Percentiles rank a stretch among this genome's conserved stretches.
Conservation (phyloP, 2,113 vertebrate genomes). For the Argyrosomus japonicus region DNA sequence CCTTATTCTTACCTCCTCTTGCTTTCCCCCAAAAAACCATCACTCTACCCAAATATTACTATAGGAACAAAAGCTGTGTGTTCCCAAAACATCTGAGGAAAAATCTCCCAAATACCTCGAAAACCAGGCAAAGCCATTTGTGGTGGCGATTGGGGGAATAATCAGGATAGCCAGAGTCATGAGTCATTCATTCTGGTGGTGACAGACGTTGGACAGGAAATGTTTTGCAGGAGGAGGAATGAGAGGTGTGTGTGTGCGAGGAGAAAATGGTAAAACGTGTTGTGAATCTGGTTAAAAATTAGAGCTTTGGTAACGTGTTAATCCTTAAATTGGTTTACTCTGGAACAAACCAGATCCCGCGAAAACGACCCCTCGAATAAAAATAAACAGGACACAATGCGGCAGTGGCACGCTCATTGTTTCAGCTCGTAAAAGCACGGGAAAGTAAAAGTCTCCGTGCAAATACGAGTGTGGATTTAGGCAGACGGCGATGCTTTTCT, state of each 20-base stretch:
- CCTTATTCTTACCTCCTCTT: constrained; percentile 22
- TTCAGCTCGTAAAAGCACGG: constrained; percentile 31
- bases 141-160: constrained; percentile 51
- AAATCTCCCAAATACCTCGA: constrained; percentile 58
- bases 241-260: constrained; percentile 10
- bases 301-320: constrained; percentile 18
- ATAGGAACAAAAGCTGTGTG: constrained; percentile 60
- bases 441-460: constrained; percentile 19
- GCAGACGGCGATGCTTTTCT: neutral
- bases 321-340: constrained; percentile 36
- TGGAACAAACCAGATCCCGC: constrained; percentile 13
- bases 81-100: constrained; percentile 55
- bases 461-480: constrained; percentile 34
- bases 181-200: constrained; percentile 58
- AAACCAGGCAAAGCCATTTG: constrained; percentile 63
- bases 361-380: constrained; percentile 23
- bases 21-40: constrained; percentile 14
- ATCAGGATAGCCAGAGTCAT: constrained; percentile 34
- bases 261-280: neutral
- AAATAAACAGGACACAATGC: constrained; percentile 37
- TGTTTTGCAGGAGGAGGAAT: constrained; percentile 24
- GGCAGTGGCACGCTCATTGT: constrained; percentile 4
- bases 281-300: constrained; percentile 20
- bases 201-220: constrained; percentile 45
- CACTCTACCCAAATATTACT: constrained; percentile 52